Conservation (phyloP, 30 jellyfish, hydroid and myxozoan genomes). For the Aurelia sp. region DNA sequence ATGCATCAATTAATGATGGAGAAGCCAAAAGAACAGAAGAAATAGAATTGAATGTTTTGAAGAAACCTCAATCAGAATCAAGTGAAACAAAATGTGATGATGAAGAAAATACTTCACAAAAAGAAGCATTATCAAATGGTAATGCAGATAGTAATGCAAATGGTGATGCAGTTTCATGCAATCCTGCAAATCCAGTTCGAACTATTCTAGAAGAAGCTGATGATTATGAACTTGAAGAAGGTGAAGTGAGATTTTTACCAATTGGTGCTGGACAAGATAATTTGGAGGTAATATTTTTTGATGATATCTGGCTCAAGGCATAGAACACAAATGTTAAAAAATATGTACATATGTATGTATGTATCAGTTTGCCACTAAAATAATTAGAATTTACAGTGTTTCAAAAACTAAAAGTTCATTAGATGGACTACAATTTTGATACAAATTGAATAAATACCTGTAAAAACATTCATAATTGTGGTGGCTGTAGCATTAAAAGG, state of each 20-base stretch:
- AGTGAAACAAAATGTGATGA: constrained; percentile 2
- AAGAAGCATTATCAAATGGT: neutral
- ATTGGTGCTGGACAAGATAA: neutral
- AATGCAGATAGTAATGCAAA: too few relatives aligned
- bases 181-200: constrained; percentile 2
- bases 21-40: constrained; percentile 40
- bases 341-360: too few relatives aligned
- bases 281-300: neutral
- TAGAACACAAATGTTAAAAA: too few relatives aligned
- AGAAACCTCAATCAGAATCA: constrained; percentile 1
- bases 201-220: constrained; percentile 12
- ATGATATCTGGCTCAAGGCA: too few relatives aligned
- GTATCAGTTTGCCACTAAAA: too few relatives aligned
- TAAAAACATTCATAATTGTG: too few relatives aligned
- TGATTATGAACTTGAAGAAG: constrained; percentile 8
- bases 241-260: constrained; percentile 5
- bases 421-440: too few relatives aligned
- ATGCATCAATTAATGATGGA: neutral
- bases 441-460: too few relatives aligned
- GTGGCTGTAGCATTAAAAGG: too few relatives aligned
- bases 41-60: constrained; percentile 63
- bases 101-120: neutral
- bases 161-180: neutral
- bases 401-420: too few relatives aligned
- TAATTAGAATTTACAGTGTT: too few relatives aligned